Percentiles rank a stretch among this genome's conserved stretches.
Conservation (phyloP, 2,797 vertebrate genomes). For the Pipistrellus pipistrellus region DNA sequence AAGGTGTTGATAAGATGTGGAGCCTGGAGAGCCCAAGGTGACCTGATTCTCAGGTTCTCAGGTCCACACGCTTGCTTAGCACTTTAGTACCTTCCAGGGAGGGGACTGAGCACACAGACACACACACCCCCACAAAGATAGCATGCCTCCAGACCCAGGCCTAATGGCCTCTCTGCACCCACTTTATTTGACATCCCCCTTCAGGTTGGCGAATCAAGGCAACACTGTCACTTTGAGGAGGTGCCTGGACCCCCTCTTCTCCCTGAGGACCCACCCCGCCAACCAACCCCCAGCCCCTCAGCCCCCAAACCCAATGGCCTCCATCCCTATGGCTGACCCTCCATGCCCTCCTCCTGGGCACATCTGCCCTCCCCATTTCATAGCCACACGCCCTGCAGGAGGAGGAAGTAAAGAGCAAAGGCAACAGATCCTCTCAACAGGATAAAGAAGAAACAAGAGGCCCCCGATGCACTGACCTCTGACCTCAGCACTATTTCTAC, state of each 20-base stretch:
- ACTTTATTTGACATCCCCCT: background rate
- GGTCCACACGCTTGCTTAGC: background rate
- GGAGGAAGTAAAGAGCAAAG: background rate
- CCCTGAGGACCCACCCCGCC: background rate
- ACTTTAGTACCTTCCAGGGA: background rate
- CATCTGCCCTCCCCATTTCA: background rate
- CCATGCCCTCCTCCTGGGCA: background rate
- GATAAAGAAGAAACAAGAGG: background rate
- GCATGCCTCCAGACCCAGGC: background rate
- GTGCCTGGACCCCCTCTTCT: background rate
- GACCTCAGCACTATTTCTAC: background rate
- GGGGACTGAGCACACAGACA: background rate
- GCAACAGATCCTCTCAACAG: background rate
- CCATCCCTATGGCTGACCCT: background rate
- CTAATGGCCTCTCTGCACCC: background rate
- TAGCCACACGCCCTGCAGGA: background rate
- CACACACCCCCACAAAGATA: background rate
- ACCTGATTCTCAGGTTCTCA: background rate
- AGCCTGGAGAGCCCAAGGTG: rapidly evolving
- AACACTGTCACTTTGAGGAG: background rate
- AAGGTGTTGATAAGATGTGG: background rate
- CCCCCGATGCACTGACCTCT: background rate
- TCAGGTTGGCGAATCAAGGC: background rate
- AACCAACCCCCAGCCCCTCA: background rate
- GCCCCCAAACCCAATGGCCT: background rate